Base-by-base conservation (phyloP, 1,140 invertebrate genomes). In the Ericerus pela region DNA sequence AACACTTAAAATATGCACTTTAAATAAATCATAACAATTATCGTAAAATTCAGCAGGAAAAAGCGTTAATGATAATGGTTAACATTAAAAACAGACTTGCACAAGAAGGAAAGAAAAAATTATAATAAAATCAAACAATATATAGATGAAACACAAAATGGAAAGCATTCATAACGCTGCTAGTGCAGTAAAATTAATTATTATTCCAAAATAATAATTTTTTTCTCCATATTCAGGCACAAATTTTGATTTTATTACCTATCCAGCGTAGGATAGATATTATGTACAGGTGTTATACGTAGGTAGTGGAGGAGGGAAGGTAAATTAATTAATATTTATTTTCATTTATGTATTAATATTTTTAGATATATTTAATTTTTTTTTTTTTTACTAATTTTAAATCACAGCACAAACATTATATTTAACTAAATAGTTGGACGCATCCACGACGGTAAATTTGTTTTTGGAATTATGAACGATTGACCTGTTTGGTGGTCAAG, bases 31-130 rank as follows among this genome's bases (percentile, higher is more conserved):
- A n/a, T n/a, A n/a, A n/a, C n/a, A n/a, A n/a, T n/a, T n/a, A n/a
- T n/a, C n/a, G n/a, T n/a, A n/a, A n/a, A n/a, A n/a, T n/a, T n/a
- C n/a, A n/a, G n/a, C n/a, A n/a, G n/a, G n/a, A 33, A 16, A 41
- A 47, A 47, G 41, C 41, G 16, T 47, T 47, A 47, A 47, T 38
- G 26, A 10, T 47, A 47, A 47, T 47, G 41, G 41, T 47, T 47
- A 47, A 47, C 41, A 24, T 47, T 18, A 47, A 47, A 47, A 47
- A n/a, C n/a, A 2, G 10, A 16, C 10, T 24, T 5, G n/a, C 30
- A 33, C 30, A 33, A 33, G n/a, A 10, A 33, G n/a, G n/a, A 33
- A 8, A n/a, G 8, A 33, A n/a, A n/a, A 33, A 33, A 10, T 8
- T 33, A 33, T n/a, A 33, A 33, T n/a, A 33, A 10, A 33, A 33